Conservation (phyloP, 2,113 vertebrate genomes). For the Silurus asotus region DNA sequence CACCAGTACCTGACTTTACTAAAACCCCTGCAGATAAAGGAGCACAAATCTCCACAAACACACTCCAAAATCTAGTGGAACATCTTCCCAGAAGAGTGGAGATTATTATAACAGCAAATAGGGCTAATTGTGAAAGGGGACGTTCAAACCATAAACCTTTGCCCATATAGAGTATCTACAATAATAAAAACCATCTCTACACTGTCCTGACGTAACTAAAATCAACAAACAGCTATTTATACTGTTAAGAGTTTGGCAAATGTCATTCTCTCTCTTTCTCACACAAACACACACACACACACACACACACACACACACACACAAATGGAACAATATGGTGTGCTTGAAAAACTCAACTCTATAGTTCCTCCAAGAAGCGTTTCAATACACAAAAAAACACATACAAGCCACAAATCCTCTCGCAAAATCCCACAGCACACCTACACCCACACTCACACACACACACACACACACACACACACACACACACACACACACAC, state of each 20-base stretch:
- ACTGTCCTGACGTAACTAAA: not conserved
- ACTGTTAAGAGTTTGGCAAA: not conserved
- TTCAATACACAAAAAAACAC: conserved; percentile 32
- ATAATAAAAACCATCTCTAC: not conserved
- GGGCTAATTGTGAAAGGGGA: too few species aligned
- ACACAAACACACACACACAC: not conserved
- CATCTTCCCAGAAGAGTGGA: too few species aligned
- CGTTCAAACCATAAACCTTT: too few species aligned
- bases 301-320: not conserved
- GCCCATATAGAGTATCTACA: not conserved
- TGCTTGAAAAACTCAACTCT: not conserved
- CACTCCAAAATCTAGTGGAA: too few species aligned
- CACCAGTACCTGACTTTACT: too few species aligned
- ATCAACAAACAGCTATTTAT: not conserved
- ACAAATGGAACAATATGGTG: not conserved
- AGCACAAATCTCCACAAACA: too few species aligned
- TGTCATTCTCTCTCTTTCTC: not conserved
- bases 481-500: conserved; percentile 17
- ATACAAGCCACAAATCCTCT: conserved; percentile 9
- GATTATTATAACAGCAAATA: too few species aligned
- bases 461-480: conserved; percentile 5
- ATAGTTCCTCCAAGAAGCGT: conserved; percentile 36
- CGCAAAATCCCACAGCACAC: conserved; percentile 20
- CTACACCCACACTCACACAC: conserved; percentile 15
- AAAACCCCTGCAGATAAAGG: too few species aligned